Base-by-base conservation (phyloP, 1,140 invertebrate genomes). In the Eriocheir sinensis region DNA sequence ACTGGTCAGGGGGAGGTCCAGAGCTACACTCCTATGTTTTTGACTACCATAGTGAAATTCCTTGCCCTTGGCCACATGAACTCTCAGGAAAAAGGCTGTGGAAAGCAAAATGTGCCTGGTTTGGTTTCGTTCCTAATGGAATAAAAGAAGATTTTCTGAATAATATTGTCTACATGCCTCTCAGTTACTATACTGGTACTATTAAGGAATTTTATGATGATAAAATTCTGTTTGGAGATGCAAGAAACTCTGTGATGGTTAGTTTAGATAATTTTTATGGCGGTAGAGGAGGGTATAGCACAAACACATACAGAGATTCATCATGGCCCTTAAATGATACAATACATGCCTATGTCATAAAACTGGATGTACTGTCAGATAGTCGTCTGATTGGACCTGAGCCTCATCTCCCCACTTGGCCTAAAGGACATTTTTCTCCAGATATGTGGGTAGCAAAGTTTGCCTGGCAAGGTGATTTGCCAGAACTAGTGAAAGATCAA, bases 391-490 rank as follows among this genome's bases (percentile, higher is more conserved):
- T 40, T 81, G 93, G 93, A 27, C 92, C 92, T 60, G 86, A 90
- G 38, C 93, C 93, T 48, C 30, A 94, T 34, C 41, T 94, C 15
- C 93, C 93, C n/a, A 89, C 38, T 0, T 94, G 93, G 93, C 86
- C 93, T 6, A 90, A 90, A 48, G 85, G 36, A 17, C 21, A 48
- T 41, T 94, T 89, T 32, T 48, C 60, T 2, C 34, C 93, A 44
- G 93, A 89, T 30, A 88, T 44, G n/a, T 94, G 93, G 93, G 60
- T 94, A 34, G 86, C 93, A 48, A 94, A 81, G 72, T 94, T 89
- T 94, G 93, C 93, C 4, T 94, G 93, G 93, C 83, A 80, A 32
- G 93, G 93, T 44, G 48, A 89, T 21, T 44, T 90, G 86, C 93
- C 86, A 44, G 17, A 80, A 40, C 2, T 27, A 34, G 93, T 94